Base-by-base conservation (phyloP, 2,113 vertebrate genomes). In the Willisornis vidua region DNA sequence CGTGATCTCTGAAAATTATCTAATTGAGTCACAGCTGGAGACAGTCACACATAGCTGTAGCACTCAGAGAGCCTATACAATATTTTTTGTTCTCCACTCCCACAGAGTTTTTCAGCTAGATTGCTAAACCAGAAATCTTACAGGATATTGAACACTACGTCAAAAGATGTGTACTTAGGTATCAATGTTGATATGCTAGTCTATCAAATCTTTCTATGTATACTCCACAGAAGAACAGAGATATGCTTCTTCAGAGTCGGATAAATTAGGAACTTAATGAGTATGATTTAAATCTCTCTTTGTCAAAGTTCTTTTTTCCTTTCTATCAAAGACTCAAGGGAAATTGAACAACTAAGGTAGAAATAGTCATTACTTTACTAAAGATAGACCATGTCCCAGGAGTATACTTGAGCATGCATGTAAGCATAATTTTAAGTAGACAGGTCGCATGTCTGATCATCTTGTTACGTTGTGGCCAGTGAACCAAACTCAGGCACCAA, bases 361-460 rank as follows among this genome's bases (percentile, higher is more conserved):
- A 92, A 86, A 62, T 18, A 84, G 59, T 67, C 55, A 58, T 74
- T 80, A 86, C 59, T 43, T 90, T 66, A 54, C 59, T 84, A 93
- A 90, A 95, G 83, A 92, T 48, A 94, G 79, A 28, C 23, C 28
- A 48, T 65, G 14, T 89, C 85, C n/a, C 39, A 75, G 78, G 14
- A 79, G 33, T 0, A 0, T 46, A 39, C 0, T 0, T 78, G 67
- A 17, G 8, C 74, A 85, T 1, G 3, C 22, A n/a, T 23, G 51
- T 75, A 77, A 31, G 55, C 55, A 77, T 35, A 82, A 70, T 83
- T 87, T 91, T 73, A 62, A 87, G 55, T n/a, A 73, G 59, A 35
- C 0, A 0, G 8, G 46, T 51, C 87, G 18, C 22, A 39, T 22
- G 25, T 76, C 51, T 85, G 62, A 91, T 18, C 31, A 87, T 33